These are phyloP conservation scores for Acrossocheilus wenchowensis DNA, from an alignment of 2,797 vertebrate genomes.

Conservation along the genomic window DNA sequence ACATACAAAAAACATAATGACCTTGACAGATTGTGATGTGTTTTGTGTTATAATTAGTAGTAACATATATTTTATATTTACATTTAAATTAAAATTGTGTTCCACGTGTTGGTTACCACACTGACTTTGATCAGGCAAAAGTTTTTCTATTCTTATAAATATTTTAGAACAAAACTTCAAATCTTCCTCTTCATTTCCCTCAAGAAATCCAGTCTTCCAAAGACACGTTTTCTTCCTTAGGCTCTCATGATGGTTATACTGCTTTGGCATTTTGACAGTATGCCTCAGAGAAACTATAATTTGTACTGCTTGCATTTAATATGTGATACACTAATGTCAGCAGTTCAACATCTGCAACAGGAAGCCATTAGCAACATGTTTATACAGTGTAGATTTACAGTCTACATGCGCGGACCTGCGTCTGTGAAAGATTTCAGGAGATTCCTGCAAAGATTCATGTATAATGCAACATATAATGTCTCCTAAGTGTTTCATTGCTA, in stretches of 20 bases:
- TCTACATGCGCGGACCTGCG: conserved; percentile 3
- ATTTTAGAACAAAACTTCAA: neutral
- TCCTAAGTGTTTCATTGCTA: conserved; percentile 34
- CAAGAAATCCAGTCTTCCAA: neutral
- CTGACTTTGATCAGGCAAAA: neutral
- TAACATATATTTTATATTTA: no score
- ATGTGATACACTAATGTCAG: neutral
- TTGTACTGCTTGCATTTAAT: conserved; percentile 25
- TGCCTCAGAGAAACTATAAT: conserved; percentile 19
- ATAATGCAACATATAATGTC: conserved; percentile 35
- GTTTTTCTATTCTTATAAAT: neutral
- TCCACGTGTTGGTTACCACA: neutral
- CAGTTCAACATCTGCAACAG: neutral
- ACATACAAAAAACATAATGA: no score
- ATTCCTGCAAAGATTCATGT: neutral
- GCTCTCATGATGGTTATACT: neutral
- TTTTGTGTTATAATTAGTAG: no score
- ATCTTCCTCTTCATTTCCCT: neutral
- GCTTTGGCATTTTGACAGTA: conserved; percentile 19
- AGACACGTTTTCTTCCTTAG: neutral
- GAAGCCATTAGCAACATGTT: conserved; percentile 20
- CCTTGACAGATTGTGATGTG: no score
- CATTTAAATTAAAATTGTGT: neutral
- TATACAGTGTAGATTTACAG: conserved; percentile 13
- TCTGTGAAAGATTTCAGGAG: neutral